These are phyloP conservation scores for Acleris laterana DNA, from an alignment of 2,888 invertebrate species.

Conservation along the genomic window DNA sequence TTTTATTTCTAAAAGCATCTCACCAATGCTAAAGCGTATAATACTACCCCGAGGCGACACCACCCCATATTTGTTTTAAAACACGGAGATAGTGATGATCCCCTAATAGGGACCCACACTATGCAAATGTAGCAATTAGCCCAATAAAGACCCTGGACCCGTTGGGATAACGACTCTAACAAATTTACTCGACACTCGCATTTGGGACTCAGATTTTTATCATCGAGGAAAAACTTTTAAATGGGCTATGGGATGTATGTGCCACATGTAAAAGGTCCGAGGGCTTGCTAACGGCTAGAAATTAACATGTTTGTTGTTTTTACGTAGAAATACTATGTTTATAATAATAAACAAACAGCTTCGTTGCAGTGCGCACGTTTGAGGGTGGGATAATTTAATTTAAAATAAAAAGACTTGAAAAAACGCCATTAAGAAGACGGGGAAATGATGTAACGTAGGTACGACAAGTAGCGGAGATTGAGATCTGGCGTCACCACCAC, in stretches of 20 bases:
- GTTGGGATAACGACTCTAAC: conserved; percentile 57
- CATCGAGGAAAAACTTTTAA: conserved; percentile 33
- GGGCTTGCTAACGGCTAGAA: conserved; percentile 13
- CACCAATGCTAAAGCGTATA: conserved; percentile 46
- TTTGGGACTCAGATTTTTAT: conserved; percentile 51
- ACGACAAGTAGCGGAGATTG: not conserved
- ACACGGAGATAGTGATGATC: conserved; percentile 65
- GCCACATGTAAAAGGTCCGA: conserved; percentile 4
- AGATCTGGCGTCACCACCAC: not conserved
- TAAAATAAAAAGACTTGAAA: too few species aligned
- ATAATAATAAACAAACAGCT: too few species aligned
- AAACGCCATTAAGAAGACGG: too few species aligned
- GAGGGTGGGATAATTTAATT: too few species aligned
- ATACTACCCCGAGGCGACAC: conserved; percentile 41
- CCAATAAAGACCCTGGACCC: conserved; percentile 63
- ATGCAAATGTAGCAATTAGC: conserved; percentile 76
- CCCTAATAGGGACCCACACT: conserved; percentile 67
- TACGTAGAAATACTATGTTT: too few species aligned
- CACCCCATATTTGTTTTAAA: conserved; percentile 71
- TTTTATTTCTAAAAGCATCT: conserved; percentile 44
- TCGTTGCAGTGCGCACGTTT: too few species aligned
- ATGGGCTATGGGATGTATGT: conserved; percentile 16
- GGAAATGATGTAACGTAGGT: not conserved
- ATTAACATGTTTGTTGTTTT: not conserved
- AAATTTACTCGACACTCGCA: conserved; percentile 54